Percentiles rank a stretch among this genome's conserved stretches.
Conservation (phyloP, 2,113 vertebrate species). For the Hipposideros armiger region DNA sequence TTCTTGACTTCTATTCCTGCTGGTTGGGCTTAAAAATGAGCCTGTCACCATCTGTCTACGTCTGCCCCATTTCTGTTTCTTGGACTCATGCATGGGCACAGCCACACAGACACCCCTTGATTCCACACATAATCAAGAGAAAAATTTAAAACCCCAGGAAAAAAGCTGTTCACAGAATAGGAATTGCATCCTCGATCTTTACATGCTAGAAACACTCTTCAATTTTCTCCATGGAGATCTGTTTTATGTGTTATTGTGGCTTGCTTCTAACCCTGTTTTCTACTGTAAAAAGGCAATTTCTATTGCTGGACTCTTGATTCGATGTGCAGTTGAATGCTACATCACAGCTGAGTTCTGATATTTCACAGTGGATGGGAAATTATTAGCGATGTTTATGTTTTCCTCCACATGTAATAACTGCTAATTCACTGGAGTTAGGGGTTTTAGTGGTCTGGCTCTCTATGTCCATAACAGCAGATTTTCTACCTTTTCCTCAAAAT, state of each 20-base stretch:
- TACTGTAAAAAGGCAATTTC: constrained; percentile 81
- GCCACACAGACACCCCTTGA: constrained; percentile 76
- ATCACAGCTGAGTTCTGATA: constrained; percentile 70
- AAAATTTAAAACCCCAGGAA: constrained; percentile 86
- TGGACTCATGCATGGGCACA: constrained; percentile 69
- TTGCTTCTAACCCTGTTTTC: constrained; percentile 82
- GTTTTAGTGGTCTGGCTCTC: constrained; percentile 60
- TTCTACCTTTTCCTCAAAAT: constrained; percentile 65
- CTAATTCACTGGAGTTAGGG: constrained; percentile 75
- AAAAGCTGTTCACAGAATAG: constrained; percentile 83
- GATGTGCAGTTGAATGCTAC: constrained; percentile 78
- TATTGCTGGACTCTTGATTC: constrained; percentile 79
- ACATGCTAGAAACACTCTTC: constrained; percentile 83
- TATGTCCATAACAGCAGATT: constrained; percentile 60
- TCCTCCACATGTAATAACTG: constrained; percentile 28
- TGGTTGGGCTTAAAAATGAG: constrained; percentile 56
- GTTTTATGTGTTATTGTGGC: constrained; percentile 83
- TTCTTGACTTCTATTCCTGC: constrained; percentile 55
- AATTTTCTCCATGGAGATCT: constrained; percentile 84
- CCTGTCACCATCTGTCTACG: constrained; percentile 65
- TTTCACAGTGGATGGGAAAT: constrained; percentile 77
- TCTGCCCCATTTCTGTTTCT: constrained; percentile 81
- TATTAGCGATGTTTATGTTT: constrained; percentile 78
- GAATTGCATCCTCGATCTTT: constrained; percentile 86
- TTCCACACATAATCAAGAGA: constrained; percentile 86